Percentiles rank a stretch among this genome's conserved stretches.
These are phyloP conservation scores for Acrocephalus scirpaceus DNA, from an alignment of 2,797 vertebrate species.

Conservation along the genomic window DNA sequence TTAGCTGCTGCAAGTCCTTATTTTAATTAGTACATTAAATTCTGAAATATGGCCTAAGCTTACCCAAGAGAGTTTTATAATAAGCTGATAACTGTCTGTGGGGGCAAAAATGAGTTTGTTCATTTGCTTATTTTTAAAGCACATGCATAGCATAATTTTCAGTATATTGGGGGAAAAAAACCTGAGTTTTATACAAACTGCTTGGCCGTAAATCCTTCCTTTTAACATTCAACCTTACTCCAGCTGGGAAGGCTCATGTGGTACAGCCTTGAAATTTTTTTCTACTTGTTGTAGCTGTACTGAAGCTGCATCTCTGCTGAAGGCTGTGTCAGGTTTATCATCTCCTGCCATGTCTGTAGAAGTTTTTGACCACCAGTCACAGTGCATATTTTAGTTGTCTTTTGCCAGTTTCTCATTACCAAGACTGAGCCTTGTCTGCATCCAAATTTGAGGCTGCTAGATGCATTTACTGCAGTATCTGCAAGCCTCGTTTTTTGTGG, in stretches of 20 bases:
- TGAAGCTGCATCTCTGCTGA: neutral
- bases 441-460: neutral
- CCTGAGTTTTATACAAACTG: neutral
- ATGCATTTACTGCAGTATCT: neutral
- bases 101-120: neutral
- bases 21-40: constrained; percentile 20
- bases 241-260: neutral
- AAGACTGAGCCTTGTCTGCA: neutral
- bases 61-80: neutral
- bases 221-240: neutral
- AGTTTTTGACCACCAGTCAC: neutral
- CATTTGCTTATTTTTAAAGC: neutral
- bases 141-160: neutral
- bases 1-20: neutral
- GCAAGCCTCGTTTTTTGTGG: neutral
- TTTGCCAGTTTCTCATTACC: neutral
- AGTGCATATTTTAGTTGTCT: neutral
- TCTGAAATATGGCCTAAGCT: neutral
- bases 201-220: neutral
- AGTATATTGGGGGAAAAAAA: rapidly evolving
- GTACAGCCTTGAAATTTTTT: neutral
- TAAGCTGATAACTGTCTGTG: neutral
- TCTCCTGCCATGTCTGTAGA: neutral
- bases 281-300: neutral
- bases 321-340: neutral